A percentile compares a stretch with the other conserved stretches of the same genome.
These are phyloP conservation scores for Passer montanus DNA, from an alignment of 2,113 vertebrate genomes.

Conservation along the genomic window DNA sequence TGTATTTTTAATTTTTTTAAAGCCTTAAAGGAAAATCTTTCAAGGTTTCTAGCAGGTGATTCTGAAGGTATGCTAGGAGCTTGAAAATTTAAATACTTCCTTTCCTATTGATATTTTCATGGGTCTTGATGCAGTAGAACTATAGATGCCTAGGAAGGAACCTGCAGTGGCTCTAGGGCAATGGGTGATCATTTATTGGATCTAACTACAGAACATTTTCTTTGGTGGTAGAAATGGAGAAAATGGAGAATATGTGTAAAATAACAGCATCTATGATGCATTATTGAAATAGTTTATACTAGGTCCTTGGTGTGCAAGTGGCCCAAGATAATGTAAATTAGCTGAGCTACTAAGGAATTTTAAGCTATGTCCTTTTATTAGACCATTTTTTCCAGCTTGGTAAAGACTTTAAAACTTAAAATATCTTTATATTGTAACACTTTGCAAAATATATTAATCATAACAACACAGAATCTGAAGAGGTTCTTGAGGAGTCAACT, in stretches of 20 bases:
- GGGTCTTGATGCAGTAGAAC: neutral
- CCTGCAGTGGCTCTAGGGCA: accelerated
- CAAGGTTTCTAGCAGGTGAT: neutral
- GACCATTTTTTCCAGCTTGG: neutral
- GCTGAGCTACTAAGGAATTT: neutral
- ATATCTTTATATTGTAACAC: neutral
- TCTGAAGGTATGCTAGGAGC: neutral
- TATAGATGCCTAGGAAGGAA: neutral
- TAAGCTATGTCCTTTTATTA: neutral
- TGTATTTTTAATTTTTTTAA: neutral
- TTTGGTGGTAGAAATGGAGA: neutral
- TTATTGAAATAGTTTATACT: neutral
- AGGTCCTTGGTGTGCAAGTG: neutral
- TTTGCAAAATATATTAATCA: neutral
- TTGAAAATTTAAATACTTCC: neutral
- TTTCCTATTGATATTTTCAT: neutral
- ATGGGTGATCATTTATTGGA: neutral
- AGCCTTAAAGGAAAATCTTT: neutral
- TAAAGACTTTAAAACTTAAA: neutral
- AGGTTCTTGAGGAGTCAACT: neutral
- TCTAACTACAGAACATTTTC: neutral
- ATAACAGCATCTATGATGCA: neutral
- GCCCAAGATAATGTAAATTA: neutral
- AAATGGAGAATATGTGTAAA: neutral
- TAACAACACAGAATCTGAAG: neutral